phyloP scores from a whole-genome alignment of 1,140 invertebrate genomes.

The Zaprionus inermis region DNA sequence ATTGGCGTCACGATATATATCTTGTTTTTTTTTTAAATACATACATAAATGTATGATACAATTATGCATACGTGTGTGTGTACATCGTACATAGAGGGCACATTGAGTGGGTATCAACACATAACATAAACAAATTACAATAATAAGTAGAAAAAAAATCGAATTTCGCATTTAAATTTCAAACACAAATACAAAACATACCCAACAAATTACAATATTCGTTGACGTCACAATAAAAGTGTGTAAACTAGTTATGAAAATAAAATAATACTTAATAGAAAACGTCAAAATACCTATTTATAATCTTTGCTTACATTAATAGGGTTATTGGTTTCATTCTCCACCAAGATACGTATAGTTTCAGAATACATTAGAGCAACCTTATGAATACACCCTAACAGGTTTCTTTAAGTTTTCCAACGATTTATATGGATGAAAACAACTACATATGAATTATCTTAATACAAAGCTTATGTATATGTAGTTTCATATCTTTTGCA shows the following conservation, averaged over 20 bases:
- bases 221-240: background rate
- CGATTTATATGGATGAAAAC: background rate
- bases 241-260: background rate
- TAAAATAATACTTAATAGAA: background rate
- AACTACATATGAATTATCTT: background rate
- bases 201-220: conserved; percentile 1
- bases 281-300: conserved; percentile 6
- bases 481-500: background rate
- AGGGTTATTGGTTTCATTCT: background rate
- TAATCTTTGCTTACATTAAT: conserved; percentile 6
- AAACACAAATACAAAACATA: background rate
- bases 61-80: background rate
- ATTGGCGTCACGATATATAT: conserved; percentile 32
- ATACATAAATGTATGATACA: conserved; percentile 14
- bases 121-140: conserved; percentile 4
- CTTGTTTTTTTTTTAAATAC: conserved; percentile 20
- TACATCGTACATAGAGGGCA: background rate
- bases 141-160: background rate
- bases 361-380: background rate
- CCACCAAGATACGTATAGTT: background rate
- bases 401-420: background rate
- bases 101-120: background rate
- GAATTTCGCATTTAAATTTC: background rate
- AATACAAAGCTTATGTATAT: background rate
- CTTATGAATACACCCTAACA: background rate